These are phyloP conservation scores for Nyctibius bracteatus DNA, from an alignment of 2,113 vertebrate genomes.

Conservation along the genomic window DNA sequence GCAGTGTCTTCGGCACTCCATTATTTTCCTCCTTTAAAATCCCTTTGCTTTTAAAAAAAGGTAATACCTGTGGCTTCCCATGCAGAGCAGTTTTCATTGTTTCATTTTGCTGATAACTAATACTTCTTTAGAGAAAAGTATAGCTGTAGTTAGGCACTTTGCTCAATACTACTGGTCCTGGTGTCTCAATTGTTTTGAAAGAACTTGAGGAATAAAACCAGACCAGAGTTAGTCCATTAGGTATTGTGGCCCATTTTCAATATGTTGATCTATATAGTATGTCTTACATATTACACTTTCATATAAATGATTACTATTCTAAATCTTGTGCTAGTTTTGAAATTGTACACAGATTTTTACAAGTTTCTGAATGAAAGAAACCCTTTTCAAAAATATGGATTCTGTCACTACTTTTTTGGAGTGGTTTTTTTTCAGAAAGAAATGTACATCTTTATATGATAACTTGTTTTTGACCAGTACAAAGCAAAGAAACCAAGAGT, in stretches of 20 bases:
- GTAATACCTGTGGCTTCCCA: neutral
- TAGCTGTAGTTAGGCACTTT: neutral
- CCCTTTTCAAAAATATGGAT: neutral
- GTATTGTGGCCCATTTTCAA: neutral
- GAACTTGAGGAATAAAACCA: neutral
- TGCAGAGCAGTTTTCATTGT: neutral
- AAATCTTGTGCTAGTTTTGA: neutral
- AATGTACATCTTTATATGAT: neutral
- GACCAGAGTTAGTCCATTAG: neutral
- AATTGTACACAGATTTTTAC: neutral
- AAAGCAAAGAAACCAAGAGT: neutral
- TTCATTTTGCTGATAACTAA: neutral
- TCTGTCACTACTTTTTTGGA: neutral
- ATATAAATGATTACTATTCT: neutral
- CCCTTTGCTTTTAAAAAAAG: neutral
- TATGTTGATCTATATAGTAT: neutral
- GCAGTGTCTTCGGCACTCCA: neutral
- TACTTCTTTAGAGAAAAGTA: neutral
- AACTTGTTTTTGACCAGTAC: neutral
- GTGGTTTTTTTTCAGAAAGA: neutral
- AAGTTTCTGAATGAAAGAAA: neutral
- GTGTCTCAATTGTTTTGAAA: neutral
- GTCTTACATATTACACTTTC: neutral
- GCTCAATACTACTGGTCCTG: neutral
- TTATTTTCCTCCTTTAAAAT: neutral